These are phyloP conservation scores for Hartigia nigra DNA, from an alignment of 2,888 invertebrate genomes.

Conservation along the genomic window DNA sequence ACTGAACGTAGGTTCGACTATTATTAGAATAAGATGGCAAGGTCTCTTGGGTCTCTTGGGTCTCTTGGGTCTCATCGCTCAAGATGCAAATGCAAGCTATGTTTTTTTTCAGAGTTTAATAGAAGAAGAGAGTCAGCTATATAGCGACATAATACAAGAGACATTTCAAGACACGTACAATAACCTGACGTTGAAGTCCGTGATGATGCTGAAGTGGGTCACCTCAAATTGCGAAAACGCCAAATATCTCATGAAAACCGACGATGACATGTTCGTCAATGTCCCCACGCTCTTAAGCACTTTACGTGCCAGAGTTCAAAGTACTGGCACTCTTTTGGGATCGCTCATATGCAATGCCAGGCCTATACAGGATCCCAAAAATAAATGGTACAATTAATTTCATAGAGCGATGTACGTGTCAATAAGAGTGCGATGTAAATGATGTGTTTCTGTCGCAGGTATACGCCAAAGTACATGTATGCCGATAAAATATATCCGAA, in stretches of 20 bases:
- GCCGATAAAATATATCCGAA: conserved; percentile 78
- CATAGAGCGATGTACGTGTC: not conserved
- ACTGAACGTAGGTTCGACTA: conserved; percentile 62
- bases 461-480: conserved; percentile 84
- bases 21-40: not conserved
- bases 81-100: not conserved
- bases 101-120: conserved; percentile 70
- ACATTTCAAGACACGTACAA: conserved; percentile 86
- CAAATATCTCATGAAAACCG: conserved; percentile 83
- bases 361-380: conserved; percentile 78
- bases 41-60: not conserved
- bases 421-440: not conserved
- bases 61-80: too few relatives aligned
- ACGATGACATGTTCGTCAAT: conserved; percentile 89
- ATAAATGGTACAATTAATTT: conserved; percentile 75
- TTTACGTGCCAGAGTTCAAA: conserved; percentile 49
- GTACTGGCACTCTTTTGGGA: conserved; percentile 74
- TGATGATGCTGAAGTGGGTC: conserved; percentile 87
- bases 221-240: conserved; percentile 73
- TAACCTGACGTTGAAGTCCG: conserved; percentile 86
- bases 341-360: conserved; percentile 82
- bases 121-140: conserved; percentile 74
- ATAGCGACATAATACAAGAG: conserved; percentile 85
- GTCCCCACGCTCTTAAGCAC: conserved; percentile 73
- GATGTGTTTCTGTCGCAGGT: conserved; percentile 67